A percentile compares a stretch with the other conserved stretches of the same genome.
These are phyloP conservation scores for Muntiacus muntjak DNA, from an alignment of 2,113 vertebrate species.

Conservation along the genomic window DNA sequence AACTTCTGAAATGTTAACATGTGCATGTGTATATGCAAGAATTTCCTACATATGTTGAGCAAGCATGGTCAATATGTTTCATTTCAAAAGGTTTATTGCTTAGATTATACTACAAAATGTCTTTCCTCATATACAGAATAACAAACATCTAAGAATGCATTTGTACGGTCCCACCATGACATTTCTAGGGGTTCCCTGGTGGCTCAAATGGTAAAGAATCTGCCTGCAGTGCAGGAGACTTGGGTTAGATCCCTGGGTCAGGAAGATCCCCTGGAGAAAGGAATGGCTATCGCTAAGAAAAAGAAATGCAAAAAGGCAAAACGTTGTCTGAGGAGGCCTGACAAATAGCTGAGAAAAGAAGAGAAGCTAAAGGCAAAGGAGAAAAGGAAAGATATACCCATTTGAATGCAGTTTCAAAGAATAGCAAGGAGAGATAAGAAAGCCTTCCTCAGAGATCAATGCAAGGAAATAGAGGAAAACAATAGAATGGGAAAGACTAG, in stretches of 20 bases:
- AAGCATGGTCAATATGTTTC: conserved; percentile 34
- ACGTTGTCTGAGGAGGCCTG: not conserved
- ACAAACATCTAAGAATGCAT: not conserved
- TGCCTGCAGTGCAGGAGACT: not conserved
- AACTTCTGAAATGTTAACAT: conserved; percentile 17
- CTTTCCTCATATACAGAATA: not conserved
- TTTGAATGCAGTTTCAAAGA: not conserved
- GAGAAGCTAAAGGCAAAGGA: not conserved
- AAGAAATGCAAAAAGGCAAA: not conserved
- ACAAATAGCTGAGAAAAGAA: not conserved
- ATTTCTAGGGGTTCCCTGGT: not conserved
- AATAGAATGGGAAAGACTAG: not conserved
- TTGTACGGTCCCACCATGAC: not conserved
- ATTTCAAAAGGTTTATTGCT: conserved; percentile 51
- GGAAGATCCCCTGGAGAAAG: not conserved
- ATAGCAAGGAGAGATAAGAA: not conserved
- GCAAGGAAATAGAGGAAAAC: not conserved
- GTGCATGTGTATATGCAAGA: not conserved
- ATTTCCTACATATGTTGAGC: conserved; percentile 42
- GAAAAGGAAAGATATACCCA: not conserved
- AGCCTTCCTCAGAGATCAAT: not conserved
- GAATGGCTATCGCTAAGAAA: not conserved
- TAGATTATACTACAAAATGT: conserved; percentile 1
- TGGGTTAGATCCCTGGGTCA: not conserved
- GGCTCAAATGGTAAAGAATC: not conserved